These are phyloP conservation scores for Tauraco hartlaubi DNA, from an alignment of 2,797 vertebrate genomes.

Conservation along the genomic window DNA sequence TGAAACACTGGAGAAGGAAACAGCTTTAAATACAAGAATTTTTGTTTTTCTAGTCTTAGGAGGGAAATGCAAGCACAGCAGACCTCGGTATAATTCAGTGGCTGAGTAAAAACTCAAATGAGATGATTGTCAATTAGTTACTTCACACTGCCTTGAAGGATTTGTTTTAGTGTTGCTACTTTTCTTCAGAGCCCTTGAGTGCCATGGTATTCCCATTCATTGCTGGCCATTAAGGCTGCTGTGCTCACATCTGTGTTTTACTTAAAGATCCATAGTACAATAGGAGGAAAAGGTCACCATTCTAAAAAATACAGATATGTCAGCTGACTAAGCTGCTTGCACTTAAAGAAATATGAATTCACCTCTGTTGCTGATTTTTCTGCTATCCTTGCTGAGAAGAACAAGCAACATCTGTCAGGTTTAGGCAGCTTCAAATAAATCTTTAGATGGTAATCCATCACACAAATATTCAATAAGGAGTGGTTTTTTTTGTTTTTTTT, in stretches of 20 bases:
- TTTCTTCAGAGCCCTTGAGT: neutral
- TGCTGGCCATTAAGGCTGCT: neutral
- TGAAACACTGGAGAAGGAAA: neutral
- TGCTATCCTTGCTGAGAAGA: neutral
- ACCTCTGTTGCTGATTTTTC: neutral
- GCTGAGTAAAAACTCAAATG: neutral
- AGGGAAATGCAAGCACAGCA: neutral
- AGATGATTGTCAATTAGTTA: neutral
- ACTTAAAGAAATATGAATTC: neutral
- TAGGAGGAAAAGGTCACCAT: neutral
- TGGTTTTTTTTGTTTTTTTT: neutral
- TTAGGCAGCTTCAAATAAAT: slow-evolving; percentile 13
- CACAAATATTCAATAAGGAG: neutral
- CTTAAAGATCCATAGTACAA: neutral
- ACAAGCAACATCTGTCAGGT: neutral
- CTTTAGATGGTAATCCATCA: neutral
- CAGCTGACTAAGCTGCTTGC: neutral
- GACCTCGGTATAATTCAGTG: neutral
- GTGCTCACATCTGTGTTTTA: neutral
- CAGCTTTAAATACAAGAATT: neutral
- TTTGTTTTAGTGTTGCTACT: neutral
- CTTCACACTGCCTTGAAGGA: neutral
- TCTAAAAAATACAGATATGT: neutral
- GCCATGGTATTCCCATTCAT: neutral
- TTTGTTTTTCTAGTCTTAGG: neutral